Evolutionary conservation across 2,797 vertebrate genomes (phyloP).

Genomic region (Bufotes viridis): DNA sequence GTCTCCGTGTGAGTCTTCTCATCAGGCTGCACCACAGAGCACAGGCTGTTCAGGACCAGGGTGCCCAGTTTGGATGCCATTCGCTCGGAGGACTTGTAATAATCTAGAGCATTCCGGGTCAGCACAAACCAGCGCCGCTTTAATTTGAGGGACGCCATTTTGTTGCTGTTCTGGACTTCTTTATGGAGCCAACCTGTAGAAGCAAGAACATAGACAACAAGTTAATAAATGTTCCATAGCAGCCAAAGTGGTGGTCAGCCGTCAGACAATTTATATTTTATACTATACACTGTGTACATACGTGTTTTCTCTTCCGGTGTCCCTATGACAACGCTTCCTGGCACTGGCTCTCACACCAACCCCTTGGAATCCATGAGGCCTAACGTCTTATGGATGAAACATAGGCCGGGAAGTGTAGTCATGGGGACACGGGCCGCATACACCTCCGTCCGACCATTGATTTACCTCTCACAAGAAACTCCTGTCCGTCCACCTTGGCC

Average conservation of each 20-base stretch:
- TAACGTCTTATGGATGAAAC: too few relatives aligned
- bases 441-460: neutral
- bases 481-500: slow-evolving; percentile 78
- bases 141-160: slow-evolving; percentile 87
- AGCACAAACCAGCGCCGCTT: slow-evolving; percentile 95
- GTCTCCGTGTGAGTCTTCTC: slow-evolving; percentile 91
- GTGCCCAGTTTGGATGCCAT: slow-evolving; percentile 87
- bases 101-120: slow-evolving; percentile 88
- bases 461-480: slow-evolving; percentile 82
- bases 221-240: neutral
- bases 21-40: slow-evolving; percentile 87
- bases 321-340: neutral
- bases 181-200: slow-evolving; percentile 89
- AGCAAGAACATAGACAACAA: neutral
- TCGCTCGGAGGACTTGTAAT: slow-evolving; percentile 90
- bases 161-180: slow-evolving; percentile 86
- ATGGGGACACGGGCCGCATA: neutral
- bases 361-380: too few relatives aligned
- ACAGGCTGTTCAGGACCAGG: slow-evolving; percentile 90
- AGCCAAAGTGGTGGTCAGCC: neutral
- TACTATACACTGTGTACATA: too few relatives aligned
- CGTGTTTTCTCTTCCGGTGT: too few relatives aligned
- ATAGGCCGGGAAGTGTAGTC: neutral
- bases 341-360: too few relatives aligned
- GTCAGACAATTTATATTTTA: too few relatives aligned